A percentile compares a stretch with the other conserved stretches of the same genome.
phyloP scores from a whole-genome alignment of 2,113 vertebrate species.

The Pelusios castaneus region DNA sequence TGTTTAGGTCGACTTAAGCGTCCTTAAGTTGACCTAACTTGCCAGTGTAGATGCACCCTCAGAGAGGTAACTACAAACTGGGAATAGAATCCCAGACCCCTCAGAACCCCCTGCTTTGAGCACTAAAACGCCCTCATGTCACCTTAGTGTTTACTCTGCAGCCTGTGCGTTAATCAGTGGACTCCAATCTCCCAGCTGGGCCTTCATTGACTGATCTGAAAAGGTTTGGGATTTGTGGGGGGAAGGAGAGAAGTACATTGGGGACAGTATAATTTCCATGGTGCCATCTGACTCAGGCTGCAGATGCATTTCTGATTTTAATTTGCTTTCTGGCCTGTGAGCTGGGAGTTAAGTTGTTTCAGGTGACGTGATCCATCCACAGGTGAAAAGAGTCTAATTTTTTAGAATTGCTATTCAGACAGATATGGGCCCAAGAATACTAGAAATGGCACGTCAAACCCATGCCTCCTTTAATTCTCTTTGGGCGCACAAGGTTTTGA shows the following conservation, averaged over 20 bases:
- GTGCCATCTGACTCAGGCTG: neutral
- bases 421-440: neutral
- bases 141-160: neutral
- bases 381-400: neutral
- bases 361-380: constrained; percentile 5
- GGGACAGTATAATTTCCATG: neutral
- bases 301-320: neutral
- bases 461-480: neutral
- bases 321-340: constrained; percentile 3
- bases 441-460: neutral
- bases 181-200: neutral
- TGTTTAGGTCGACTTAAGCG: too few species aligned
- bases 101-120: neutral
- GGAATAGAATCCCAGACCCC: neutral
- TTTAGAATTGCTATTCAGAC: neutral
- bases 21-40: too few species aligned
- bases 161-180: neutral
- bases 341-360: neutral
- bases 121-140: neutral
- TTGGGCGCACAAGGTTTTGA: neutral
- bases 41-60: too few species aligned
- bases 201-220: neutral
- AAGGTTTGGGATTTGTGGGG: neutral
- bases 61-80: too few species aligned
- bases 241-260: neutral